A percentile compares a stretch with the other conserved stretches of the same genome.
Evolutionary conservation across 1,140 invertebrate species (phyloP).

Genomic region (Leptopilina boulardi): DNA sequence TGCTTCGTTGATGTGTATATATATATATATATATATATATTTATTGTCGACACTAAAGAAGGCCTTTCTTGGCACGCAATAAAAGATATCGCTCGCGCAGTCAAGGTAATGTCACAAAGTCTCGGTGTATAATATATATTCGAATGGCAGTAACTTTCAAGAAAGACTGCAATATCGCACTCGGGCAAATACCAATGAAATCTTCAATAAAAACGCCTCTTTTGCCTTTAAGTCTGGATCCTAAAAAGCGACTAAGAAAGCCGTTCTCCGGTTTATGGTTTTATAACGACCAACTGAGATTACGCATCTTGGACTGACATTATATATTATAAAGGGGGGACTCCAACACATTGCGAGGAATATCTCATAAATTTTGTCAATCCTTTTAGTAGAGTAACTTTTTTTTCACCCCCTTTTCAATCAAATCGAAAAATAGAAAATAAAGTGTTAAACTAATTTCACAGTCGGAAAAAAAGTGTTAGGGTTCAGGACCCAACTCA

Average conservation of each 20-base stretch:
- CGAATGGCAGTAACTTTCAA: constrained; percentile 9
- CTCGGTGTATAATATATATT: too few relatives aligned
- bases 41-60: neutral
- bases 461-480: too few relatives aligned
- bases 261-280: constrained; percentile 18
- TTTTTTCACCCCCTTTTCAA: too few relatives aligned
- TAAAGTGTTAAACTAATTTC: too few relatives aligned
- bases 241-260: constrained; percentile 15
- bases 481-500: too few relatives aligned
- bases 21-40: too few relatives aligned
- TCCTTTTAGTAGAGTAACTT: too few relatives aligned
- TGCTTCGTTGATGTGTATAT: too few relatives aligned
- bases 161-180: neutral
- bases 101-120: neutral
- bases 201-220: constrained; percentile 20
- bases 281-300: constrained; percentile 30
- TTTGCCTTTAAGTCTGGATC: neutral
- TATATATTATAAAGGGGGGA: too few relatives aligned
- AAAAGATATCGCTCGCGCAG: neutral
- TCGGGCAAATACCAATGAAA: neutral
- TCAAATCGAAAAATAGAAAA: too few relatives aligned
- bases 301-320: constrained; percentile 2
- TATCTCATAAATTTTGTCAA: neutral
- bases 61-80: neutral
- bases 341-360: neutral